Conservation (phyloP, 2,797 vertebrate species). For the Cichlasoma orientale region DNA sequence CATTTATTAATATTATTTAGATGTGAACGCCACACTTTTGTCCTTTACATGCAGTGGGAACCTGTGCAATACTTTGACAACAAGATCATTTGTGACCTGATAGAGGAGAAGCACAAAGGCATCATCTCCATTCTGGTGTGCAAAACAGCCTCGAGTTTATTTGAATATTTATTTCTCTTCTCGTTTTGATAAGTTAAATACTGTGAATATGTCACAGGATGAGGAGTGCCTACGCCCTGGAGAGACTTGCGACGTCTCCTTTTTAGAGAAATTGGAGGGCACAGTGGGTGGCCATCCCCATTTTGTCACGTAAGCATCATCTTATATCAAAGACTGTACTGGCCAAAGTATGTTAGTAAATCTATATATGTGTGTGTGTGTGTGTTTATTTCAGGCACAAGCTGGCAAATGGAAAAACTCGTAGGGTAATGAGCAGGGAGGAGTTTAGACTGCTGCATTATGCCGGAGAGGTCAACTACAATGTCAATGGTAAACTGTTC, state of each 20-base stretch:
- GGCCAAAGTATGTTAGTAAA: not conserved
- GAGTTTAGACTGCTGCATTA: conserved; percentile 96
- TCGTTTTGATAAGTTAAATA: not conserved
- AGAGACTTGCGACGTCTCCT: conserved; percentile 91
- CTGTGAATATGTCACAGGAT: conserved; percentile 79
- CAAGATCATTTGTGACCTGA: conserved; percentile 98
- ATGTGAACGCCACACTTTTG: not conserved
- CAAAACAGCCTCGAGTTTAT: not conserved
- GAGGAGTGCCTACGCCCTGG: conserved; percentile 96
- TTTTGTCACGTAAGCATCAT: conserved; percentile 90
- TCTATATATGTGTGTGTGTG: not conserved
- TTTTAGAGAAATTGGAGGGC: conserved; percentile 95
- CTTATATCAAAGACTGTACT: not conserved
- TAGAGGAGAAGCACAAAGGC: conserved; percentile 98
- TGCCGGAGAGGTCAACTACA: conserved; percentile 98
- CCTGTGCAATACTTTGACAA: conserved; percentile 97
- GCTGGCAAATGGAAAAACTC: conserved; percentile 92
- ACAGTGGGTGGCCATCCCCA: conserved; percentile 90
- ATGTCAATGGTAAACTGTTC: conserved; percentile 83
- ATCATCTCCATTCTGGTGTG: conserved; percentile 95
- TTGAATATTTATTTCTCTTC: not conserved
- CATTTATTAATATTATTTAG: not conserved
- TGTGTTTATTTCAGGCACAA: conserved; percentile 87
- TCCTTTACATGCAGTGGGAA: conserved; percentile 87
- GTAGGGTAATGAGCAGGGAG: conserved; percentile 89